Evolutionary conservation across 1,140 invertebrate genomes (phyloP).

Genomic region (Temnothorax longispinosus): DNA sequence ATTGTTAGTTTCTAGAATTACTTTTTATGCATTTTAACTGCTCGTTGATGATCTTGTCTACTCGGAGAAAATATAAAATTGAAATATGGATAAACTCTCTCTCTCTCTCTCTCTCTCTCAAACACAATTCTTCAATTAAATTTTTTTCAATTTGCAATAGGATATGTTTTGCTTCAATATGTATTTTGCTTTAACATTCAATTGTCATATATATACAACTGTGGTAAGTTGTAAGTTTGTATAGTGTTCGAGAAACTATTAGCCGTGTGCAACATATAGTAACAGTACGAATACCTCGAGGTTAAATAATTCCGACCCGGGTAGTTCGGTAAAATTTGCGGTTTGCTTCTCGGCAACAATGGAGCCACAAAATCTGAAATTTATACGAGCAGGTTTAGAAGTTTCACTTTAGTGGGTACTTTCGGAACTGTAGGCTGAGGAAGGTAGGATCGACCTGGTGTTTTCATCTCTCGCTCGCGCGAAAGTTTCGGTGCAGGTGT

Average conservation of each 20-base stretch:
- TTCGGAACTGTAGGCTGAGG: not conserved
- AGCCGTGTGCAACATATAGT: not conserved
- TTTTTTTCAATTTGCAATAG: not conserved
- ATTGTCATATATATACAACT: not conserved
- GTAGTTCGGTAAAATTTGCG: slow-evolving; percentile 49
- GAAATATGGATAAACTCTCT: not conserved
- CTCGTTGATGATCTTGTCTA: not conserved
- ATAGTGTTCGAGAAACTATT: not conserved
- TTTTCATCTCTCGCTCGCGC: slow-evolving; percentile 31
- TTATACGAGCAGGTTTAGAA: slow-evolving; percentile 57
- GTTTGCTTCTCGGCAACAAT: slow-evolving; percentile 47
- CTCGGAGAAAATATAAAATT: not conserved
- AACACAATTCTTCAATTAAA: not conserved
- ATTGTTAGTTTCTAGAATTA: not conserved
- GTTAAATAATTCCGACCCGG: slow-evolving; percentile 41
- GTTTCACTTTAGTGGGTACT: slow-evolving; percentile 50
- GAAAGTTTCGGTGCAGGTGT: slow-evolving; percentile 45
- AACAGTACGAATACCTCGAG: not conserved
- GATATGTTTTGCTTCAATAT: not conserved
- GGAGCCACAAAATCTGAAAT: slow-evolving; percentile 57
- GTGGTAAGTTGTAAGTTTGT: not conserved
- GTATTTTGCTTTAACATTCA: not conserved
- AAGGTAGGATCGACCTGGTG: slow-evolving; percentile 24
- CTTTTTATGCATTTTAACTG: not conserved
- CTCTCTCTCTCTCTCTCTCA: too few species aligned